Evolutionary conservation across 2,797 vertebrate genomes (phyloP).

Genomic region (Pelobates cultripes): DNA sequence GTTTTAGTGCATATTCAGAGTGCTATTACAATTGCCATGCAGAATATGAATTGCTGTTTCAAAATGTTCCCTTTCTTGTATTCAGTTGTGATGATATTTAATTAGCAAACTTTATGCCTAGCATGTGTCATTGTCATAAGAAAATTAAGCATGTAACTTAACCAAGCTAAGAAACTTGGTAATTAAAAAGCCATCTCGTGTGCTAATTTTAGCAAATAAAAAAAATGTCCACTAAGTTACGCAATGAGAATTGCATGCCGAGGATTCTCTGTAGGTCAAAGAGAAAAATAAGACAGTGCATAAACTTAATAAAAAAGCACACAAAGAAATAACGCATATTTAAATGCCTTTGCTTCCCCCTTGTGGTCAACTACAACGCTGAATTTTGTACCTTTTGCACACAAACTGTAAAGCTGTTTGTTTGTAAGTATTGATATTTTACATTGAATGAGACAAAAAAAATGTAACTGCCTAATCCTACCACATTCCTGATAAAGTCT

Average conservation of each 20-base stretch:
- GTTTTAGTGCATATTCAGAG: constrained; percentile 30
- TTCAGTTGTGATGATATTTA: constrained; percentile 54
- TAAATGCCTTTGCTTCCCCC: constrained; percentile 47
- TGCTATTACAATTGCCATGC: constrained; percentile 40
- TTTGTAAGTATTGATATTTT: neutral
- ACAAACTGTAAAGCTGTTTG: neutral
- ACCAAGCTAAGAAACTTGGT: constrained; percentile 53
- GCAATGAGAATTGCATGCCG: constrained; percentile 48
- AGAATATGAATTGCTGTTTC: constrained; percentile 50
- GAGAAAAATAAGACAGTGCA: constrained; percentile 37
- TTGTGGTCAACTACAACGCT: neutral
- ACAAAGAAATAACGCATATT: constrained; percentile 3
- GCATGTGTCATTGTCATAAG: constrained; percentile 56
- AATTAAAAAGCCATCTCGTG: constrained; percentile 55
- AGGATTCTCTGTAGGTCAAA: constrained; percentile 55
- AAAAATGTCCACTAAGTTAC: constrained; percentile 48
- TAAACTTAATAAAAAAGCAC: constrained; percentile 42
- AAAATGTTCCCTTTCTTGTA: constrained; percentile 50
- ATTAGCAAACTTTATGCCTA: constrained; percentile 56
- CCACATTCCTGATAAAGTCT: too few species aligned
- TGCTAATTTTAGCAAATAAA: constrained; percentile 48
- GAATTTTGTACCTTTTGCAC: neutral
- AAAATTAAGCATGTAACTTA: constrained; percentile 55
- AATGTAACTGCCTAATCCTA: too few species aligned
- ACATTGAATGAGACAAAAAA: too few species aligned